Base-by-base conservation (phyloP, 2,113 vertebrate genomes). In the Tachuris rubrigastra region DNA sequence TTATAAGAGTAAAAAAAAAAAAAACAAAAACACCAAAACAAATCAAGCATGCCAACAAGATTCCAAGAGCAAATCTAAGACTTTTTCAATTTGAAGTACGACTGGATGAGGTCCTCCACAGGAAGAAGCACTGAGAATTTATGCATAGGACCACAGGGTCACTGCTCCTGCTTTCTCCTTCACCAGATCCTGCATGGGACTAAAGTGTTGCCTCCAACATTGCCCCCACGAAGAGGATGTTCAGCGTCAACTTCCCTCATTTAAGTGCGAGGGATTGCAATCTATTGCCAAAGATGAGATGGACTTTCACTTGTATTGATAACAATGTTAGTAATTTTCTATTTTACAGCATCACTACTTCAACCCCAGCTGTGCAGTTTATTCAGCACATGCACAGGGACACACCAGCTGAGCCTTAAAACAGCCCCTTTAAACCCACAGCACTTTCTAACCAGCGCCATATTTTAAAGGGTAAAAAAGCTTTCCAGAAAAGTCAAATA, bases 401-500 rank as follows among this genome's bases (percentile, higher is more conserved):
- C 14, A 1, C 37, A 17, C 20, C 42, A 25, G 52, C 62, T 16
- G 56, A 66, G 53, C 62, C 66, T 52, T 31, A 23, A 75, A 93
- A 55, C 47, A 8, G 81, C 52, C 46, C 66, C 69, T 87, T 91
- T 88, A 83, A 93, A 78, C 49, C 42, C 21, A 2, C 41, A 37
- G 28, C 27, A 8, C 41, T 74, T 92, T 72, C 25, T 56, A 63
- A 65, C 53, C 58, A 24, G n/a, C 23, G 4, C 41, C 3, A 3
- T 60, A 23, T 60, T 91, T 84, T 44, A 85, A 58, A 55, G 56
- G 30, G 35, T 13, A 73, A 77, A 79, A 92, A 92, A 74, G 59
- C 75, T 86, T 88, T 90, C 87, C 93, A 95, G 85, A 93, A 83
- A 89, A 90, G 59, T 80, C 55, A 80, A 69, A 88, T 14, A 22